Conservation (phyloP, 2,797 vertebrate genomes). For the Melanotaenia maccullochi region DNA sequence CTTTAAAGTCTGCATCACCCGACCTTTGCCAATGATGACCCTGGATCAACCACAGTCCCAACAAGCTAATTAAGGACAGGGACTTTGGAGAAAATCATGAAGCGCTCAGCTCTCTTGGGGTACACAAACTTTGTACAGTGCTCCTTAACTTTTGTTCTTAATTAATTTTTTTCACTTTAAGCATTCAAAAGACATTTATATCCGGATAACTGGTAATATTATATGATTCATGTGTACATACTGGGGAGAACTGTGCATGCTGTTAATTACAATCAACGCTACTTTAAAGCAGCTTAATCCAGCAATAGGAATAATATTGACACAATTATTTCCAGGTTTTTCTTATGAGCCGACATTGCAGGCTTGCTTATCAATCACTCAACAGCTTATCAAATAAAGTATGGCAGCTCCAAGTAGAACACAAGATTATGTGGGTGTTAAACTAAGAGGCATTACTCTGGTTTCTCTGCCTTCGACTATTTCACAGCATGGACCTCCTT, state of each 20-base stretch:
- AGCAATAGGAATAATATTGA: background rate
- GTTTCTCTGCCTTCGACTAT: slow-evolving; percentile 67
- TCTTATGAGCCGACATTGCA: slow-evolving; percentile 7
- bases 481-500: slow-evolving; percentile 65
- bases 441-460: slow-evolving; percentile 80
- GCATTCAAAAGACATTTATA: background rate
- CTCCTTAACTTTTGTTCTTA: background rate
- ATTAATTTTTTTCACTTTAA: background rate
- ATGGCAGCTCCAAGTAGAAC: slow-evolving; percentile 70
- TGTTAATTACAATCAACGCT: background rate
- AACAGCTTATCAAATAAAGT: slow-evolving; percentile 69
- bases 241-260: background rate
- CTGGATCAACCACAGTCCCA: background rate
- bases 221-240: background rate
- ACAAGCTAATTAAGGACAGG: background rate
- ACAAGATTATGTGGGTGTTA: slow-evolving; percentile 83
- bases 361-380: slow-evolving; percentile 50
- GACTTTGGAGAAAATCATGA: background rate
- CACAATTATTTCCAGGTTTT: slow-evolving; percentile 15
- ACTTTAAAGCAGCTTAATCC: background rate
- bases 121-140: background rate
- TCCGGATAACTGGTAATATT: background rate
- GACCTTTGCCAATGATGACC: background rate
- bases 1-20: background rate
- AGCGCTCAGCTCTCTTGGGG: background rate